These are phyloP conservation scores for Garra rufa DNA, from an alignment of 2,113 vertebrate genomes.

Conservation along the genomic window DNA sequence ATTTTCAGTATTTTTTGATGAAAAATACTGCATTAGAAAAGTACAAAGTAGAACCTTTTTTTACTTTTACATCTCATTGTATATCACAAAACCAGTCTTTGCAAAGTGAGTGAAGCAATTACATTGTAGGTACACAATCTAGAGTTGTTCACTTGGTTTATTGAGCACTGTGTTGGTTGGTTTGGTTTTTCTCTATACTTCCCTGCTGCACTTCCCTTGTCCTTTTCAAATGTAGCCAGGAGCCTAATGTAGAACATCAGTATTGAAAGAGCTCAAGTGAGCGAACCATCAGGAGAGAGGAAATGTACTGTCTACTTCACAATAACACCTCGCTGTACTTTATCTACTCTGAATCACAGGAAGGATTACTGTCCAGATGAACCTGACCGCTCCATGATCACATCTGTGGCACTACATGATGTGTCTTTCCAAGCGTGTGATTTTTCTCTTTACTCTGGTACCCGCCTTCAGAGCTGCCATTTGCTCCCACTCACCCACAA, in stretches of 20 bases:
- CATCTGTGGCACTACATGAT: slow-evolving; percentile 41
- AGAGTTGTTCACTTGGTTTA: background rate
- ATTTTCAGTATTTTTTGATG: background rate
- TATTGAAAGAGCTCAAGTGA: slow-evolving; percentile 24
- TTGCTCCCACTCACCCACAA: slow-evolving; percentile 48
- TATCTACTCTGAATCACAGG: slow-evolving; percentile 15
- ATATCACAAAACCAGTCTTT: background rate
- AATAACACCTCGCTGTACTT: slow-evolving; percentile 27
- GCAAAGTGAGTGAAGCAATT: background rate
- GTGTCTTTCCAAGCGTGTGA: slow-evolving; percentile 52
- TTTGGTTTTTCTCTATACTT: background rate
- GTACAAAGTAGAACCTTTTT: background rate
- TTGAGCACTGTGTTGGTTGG: background rate
- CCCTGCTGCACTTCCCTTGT: background rate
- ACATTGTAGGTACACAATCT: background rate
- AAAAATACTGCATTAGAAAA: background rate
- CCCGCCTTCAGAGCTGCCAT: slow-evolving; percentile 43
- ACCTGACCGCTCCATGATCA: slow-evolving; percentile 51
- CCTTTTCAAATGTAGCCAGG: slow-evolving; percentile 8
- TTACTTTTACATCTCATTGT: background rate
- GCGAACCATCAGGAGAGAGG: background rate
- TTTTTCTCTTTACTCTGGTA: slow-evolving; percentile 20
- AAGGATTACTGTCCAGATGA: slow-evolving; percentile 45
- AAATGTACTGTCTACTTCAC: background rate
- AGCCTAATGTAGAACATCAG: slow-evolving; percentile 2